These are phyloP conservation scores for Chydorus sphaericus DNA, from an alignment of 2,888 invertebrate species.

Conservation along the genomic window DNA sequence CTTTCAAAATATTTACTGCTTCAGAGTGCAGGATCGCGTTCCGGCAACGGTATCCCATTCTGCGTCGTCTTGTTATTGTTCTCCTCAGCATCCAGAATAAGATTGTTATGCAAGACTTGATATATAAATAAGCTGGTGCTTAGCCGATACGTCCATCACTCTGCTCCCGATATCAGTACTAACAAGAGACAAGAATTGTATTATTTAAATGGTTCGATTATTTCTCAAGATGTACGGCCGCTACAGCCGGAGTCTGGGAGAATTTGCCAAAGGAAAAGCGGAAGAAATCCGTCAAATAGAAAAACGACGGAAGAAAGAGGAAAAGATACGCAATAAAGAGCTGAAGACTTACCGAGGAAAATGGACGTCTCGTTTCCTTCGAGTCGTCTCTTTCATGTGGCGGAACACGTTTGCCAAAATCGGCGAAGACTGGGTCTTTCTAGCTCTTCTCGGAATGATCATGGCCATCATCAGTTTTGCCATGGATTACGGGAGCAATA, in stretches of 20 bases:
- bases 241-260: slow-evolving; percentile 84
- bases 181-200: too few relatives aligned
- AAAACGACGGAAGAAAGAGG: slow-evolving; percentile 49
- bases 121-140: too few relatives aligned
- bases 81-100: too few relatives aligned
- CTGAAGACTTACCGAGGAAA: slow-evolving; percentile 31
- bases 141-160: too few relatives aligned
- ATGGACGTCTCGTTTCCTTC: slow-evolving; percentile 26
- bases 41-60: too few relatives aligned
- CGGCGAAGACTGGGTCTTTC: slow-evolving; percentile 93
- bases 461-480: slow-evolving; percentile 88
- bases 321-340: slow-evolving; percentile 33
- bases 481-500: slow-evolving; percentile 83
- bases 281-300: slow-evolving; percentile 56
- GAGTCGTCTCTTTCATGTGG: slow-evolving; percentile 56
- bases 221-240: slow-evolving; percentile 93
- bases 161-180: too few relatives aligned
- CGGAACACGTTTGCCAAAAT: slow-evolving; percentile 70
- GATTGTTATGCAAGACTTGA: too few relatives aligned
- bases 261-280: slow-evolving; percentile 85
- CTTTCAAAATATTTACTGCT: too few relatives aligned
- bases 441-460: slow-evolving; percentile 78
- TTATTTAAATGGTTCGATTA: too few relatives aligned
- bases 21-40: too few relatives aligned
- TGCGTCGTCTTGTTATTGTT: too few relatives aligned